Evolutionary conservation across 1,140 invertebrate genomes (phyloP).

Genomic region (Mya arenaria): DNA sequence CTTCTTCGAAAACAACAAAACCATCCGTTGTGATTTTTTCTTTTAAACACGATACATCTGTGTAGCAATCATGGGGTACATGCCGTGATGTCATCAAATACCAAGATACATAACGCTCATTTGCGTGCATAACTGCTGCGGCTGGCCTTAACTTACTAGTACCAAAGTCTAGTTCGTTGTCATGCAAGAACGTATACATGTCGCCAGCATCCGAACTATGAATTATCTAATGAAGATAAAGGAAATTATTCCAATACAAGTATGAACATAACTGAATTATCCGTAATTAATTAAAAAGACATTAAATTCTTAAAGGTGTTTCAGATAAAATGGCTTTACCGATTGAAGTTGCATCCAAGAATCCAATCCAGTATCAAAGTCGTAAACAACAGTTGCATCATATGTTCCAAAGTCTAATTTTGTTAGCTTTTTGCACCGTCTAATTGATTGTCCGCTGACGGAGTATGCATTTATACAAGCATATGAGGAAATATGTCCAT

Average conservation of each 20-base stretch:
- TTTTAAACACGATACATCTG: conserved; percentile 29
- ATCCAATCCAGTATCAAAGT: background rate
- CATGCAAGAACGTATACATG: background rate
- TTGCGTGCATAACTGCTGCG: conserved; percentile 2
- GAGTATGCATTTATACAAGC: conserved; percentile 20
- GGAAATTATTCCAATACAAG: background rate
- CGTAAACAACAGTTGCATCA: conserved; percentile 10
- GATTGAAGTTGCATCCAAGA: conserved; percentile 21
- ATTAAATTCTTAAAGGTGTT: background rate
- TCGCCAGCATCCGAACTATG: conserved; percentile 10
- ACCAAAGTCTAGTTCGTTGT: conserved; percentile 17
- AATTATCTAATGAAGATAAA: background rate
- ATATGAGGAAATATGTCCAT: background rate
- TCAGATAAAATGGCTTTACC: background rate
- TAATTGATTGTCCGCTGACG: background rate
- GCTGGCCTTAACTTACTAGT: background rate
- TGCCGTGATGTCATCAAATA: conserved; percentile 23
- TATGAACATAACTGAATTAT: too few relatives aligned
- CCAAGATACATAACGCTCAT: conserved; percentile 21
- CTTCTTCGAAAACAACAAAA: conserved; percentile 13
- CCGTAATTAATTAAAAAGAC: background rate
- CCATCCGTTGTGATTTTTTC: background rate
- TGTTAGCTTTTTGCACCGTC: background rate
- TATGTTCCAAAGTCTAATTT: background rate
- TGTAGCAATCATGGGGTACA: conserved; percentile 18